These are phyloP conservation scores for Bos taurus DNA, from an alignment of 2,113 vertebrate species.

Conservation along the genomic window DNA sequence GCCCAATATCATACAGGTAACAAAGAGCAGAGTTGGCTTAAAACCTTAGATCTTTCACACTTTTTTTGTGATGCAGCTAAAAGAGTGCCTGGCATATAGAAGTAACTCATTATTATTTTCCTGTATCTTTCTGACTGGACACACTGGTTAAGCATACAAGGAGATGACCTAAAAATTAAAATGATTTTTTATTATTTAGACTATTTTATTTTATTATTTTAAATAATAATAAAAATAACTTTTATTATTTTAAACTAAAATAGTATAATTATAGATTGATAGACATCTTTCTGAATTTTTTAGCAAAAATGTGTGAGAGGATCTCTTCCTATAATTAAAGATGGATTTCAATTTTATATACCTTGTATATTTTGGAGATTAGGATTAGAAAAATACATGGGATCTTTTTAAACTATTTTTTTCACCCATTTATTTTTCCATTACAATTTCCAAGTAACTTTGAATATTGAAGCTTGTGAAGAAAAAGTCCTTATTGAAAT, in stretches of 20 bases:
- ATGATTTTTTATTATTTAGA: background rate
- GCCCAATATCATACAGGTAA: background rate
- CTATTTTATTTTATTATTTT: background rate
- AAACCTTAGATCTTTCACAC: background rate
- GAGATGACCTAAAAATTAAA: background rate
- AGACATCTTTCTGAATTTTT: background rate
- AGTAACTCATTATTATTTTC: background rate
- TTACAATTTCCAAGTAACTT: conserved; percentile 45
- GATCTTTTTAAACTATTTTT: conserved; percentile 11
- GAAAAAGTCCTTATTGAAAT: conserved; percentile 80
- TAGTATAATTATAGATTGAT: background rate
- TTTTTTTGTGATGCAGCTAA: background rate
- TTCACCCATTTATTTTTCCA: conserved; percentile 45
- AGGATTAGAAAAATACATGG: background rate
- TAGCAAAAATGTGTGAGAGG: background rate
- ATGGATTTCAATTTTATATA: background rate
- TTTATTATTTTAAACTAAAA: background rate
- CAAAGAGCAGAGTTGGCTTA: background rate
- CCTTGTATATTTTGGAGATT: background rate
- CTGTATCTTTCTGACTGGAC: background rate
- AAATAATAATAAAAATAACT: background rate
- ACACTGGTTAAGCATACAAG: background rate
- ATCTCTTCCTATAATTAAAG: conserved; percentile 27
- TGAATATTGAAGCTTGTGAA: conserved; percentile 51
- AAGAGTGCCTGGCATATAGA: background rate